Conservation (phyloP, 2,797 vertebrate genomes). For the Gallirallus australis region DNA sequence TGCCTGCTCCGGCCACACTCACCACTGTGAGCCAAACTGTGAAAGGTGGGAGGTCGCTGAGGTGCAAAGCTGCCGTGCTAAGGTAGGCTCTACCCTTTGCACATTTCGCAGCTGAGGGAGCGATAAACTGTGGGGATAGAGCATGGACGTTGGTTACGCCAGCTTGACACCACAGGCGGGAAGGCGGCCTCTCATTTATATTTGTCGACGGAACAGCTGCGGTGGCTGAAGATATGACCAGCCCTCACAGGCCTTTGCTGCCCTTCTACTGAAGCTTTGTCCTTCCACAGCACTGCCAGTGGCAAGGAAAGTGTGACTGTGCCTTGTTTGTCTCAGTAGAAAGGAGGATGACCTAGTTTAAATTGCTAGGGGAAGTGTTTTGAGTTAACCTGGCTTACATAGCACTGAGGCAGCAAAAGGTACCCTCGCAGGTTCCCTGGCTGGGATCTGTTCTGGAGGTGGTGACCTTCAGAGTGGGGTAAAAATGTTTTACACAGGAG, state of each 20-base stretch:
- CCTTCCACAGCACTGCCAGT: neutral
- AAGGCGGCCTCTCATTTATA: neutral
- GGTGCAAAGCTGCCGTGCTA: neutral
- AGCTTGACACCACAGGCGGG: neutral
- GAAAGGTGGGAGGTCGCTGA: neutral
- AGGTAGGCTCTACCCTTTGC: neutral
- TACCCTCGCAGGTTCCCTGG: neutral
- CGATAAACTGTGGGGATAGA: neutral
- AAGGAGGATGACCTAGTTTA: neutral
- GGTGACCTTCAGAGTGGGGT: neutral
- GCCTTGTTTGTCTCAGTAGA: neutral
- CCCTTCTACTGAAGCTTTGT: neutral
- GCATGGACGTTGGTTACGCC: neutral
- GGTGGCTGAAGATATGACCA: neutral
- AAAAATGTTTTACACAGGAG: neutral
- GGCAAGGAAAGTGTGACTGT: neutral
- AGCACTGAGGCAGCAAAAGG: neutral
- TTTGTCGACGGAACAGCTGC: neutral
- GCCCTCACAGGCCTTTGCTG: neutral
- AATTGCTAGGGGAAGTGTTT: neutral
- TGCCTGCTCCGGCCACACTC: neutral
- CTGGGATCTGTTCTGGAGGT: neutral
- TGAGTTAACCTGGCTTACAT: accelerated
- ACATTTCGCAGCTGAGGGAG: accelerated
- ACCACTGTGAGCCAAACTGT: accelerated